phyloP scores from a whole-genome alignment of 2,888 invertebrate species.

The Phengaris arion region DNA sequence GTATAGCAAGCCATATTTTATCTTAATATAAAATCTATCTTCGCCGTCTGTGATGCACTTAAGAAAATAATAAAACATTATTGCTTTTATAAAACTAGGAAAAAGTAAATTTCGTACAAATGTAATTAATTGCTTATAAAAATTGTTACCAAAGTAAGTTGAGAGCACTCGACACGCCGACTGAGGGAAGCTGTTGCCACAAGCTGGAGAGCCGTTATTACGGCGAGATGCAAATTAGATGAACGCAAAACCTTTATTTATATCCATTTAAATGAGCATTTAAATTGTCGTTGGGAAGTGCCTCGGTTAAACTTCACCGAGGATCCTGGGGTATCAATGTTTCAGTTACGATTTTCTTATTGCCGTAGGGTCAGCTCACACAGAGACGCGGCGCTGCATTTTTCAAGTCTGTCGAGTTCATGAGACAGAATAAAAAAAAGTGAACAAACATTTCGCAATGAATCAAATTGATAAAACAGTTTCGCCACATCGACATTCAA shows the following conservation, averaged over 20 bases:
- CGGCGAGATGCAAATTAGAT: constrained; percentile 14
- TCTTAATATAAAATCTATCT: no score
- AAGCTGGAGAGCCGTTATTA: constrained; percentile 3
- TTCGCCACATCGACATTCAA: no score
- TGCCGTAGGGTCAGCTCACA: no score
- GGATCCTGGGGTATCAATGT: neutral
- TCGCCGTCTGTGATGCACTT: neutral
- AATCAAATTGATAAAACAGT: no score
- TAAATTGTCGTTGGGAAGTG: constrained; percentile 2
- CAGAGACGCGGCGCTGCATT: no score
- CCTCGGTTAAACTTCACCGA: neutral
- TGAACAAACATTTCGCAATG: no score
- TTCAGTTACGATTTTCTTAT: neutral
- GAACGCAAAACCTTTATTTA: constrained; percentile 7
- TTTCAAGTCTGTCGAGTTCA: no score
- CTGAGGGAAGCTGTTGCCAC: neutral
- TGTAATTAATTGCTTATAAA: constrained; percentile 20
- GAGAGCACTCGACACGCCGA: constrained; percentile 5
- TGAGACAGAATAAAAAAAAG: no score
- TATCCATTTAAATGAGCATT: constrained; percentile 15
- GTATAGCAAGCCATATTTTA: neutral
- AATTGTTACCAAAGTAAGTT: constrained; percentile 18
- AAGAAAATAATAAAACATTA: neutral
- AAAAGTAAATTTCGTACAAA: constrained; percentile 11
- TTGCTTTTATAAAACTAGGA: neutral